Evolutionary conservation across 2,888 invertebrate genomes (phyloP).

Genomic region (Limulus polyphemus): DNA sequence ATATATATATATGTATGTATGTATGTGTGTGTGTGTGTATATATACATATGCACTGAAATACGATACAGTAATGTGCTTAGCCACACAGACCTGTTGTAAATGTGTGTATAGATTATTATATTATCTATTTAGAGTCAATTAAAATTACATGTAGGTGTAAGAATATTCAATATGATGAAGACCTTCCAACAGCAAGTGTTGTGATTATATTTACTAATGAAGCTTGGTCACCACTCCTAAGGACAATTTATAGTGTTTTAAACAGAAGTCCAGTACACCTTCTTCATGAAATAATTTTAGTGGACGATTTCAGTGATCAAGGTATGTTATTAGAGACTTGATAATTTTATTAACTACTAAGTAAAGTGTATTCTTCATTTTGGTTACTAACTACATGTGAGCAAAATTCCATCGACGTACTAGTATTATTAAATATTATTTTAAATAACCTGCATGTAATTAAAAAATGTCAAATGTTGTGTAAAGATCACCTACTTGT

Average conservation of each 20-base stretch:
- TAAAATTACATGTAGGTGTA: slow-evolving; percentile 42
- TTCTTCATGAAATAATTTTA: slow-evolving; percentile 79
- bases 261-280: slow-evolving; percentile 53
- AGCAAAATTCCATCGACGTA: no score
- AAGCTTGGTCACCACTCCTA: slow-evolving; percentile 70
- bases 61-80: no score
- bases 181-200: slow-evolving; percentile 55
- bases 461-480: no score
- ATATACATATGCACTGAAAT: no score
- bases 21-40: no score
- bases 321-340: slow-evolving; percentile 37
- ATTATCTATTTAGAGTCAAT: no score
- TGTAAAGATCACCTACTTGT: no score
- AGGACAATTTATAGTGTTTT: slow-evolving; percentile 82
- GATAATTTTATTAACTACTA: neutral
- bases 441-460: no score
- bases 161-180: slow-evolving; percentile 48
- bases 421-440: no score
- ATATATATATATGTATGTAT: no score
- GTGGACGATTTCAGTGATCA: slow-evolving; percentile 86
- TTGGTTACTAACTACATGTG: slow-evolving; percentile 22
- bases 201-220: slow-evolving; percentile 76
- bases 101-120: no score
- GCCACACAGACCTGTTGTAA: no score
- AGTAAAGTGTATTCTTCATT: neutral